These are phyloP conservation scores for Brachionus angularis DNA, from an alignment of 1,140 invertebrate species.

Conservation along the genomic window DNA sequence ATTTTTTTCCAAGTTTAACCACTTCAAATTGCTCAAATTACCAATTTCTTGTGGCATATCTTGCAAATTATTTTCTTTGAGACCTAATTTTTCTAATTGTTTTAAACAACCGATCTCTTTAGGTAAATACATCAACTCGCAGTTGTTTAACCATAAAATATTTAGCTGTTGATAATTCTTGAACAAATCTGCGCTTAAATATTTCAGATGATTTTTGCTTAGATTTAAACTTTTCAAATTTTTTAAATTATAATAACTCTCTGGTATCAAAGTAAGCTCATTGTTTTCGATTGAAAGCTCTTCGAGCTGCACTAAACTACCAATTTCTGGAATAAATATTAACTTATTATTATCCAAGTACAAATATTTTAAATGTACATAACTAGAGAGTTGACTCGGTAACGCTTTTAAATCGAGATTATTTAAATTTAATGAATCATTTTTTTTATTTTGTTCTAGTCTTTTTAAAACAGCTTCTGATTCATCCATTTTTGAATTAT, in stretches of 20 bases:
- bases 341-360: conserved; percentile 98
- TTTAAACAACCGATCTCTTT: conserved; percentile 49
- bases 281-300: conserved; percentile 54
- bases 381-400: conserved; percentile 78
- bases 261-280: conserved; percentile 51
- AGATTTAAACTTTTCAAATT: conserved; percentile 50
- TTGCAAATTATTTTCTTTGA: conserved; percentile 51
- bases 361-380: conserved; percentile 82
- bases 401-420: conserved; percentile 39
- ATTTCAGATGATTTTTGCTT: conserved; percentile 50
- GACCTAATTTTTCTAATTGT: conserved; percentile 49
- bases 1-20: conserved; percentile 52
- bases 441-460: conserved; percentile 23
- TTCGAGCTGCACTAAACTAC: conserved; percentile 47
- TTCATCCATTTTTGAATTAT: conserved; percentile 32
- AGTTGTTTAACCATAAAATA: conserved; percentile 50
- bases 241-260: conserved; percentile 48
- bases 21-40: conserved; percentile 47
- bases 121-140: conserved; percentile 49
- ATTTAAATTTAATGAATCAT: conserved; percentile 35
- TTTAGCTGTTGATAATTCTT: conserved; percentile 46
- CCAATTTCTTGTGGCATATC: conserved; percentile 48
- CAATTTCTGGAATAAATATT: conserved; percentile 76
- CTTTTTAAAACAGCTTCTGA: conserved; percentile 14
- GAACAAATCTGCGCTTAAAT: conserved; percentile 49